phyloP scores from a whole-genome alignment of 2,797 vertebrate species.

The Cyclopterus lumpus region DNA sequence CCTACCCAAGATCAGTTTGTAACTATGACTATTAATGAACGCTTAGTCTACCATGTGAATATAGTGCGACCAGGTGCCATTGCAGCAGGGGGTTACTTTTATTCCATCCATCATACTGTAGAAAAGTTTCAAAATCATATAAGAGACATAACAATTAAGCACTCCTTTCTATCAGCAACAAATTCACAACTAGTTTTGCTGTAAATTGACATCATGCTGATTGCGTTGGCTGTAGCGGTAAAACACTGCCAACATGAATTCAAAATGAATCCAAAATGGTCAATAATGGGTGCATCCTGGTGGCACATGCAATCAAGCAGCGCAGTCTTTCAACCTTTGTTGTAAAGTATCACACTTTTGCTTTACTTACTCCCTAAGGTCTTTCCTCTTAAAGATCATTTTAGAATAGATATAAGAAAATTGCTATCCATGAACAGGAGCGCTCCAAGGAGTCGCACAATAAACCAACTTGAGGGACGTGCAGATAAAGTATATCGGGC shows the following conservation, averaged over 20 bases:
- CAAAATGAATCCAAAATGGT: not conserved
- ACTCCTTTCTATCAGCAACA: not conserved
- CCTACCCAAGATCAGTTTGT: slow-evolving; percentile 51
- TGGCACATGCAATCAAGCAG: not conserved
- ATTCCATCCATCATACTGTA: not conserved
- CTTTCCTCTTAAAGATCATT: not conserved
- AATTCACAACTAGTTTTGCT: not conserved
- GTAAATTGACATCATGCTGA: not conserved
- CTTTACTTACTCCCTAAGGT: not conserved
- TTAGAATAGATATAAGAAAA: not conserved
- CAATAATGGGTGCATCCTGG: not conserved
- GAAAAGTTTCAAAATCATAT: not conserved
- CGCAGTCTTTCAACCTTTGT: not conserved
- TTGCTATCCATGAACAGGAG: not conserved
- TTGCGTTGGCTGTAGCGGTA: not conserved
- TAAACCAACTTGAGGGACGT: not conserved
- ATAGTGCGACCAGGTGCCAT: slow-evolving; percentile 9
- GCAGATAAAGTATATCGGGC: not conserved
- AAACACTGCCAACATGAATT: slow-evolving; percentile 5
- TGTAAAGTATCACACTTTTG: not conserved
- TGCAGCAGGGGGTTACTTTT: not conserved
- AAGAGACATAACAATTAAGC: not conserved
- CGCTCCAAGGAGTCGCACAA: not conserved
- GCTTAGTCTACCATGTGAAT: slow-evolving; percentile 18
- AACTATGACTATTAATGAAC: slow-evolving; percentile 54